Base-by-base conservation (phyloP, 2,113 vertebrate genomes). In the Paraplagusia blochii region DNA sequence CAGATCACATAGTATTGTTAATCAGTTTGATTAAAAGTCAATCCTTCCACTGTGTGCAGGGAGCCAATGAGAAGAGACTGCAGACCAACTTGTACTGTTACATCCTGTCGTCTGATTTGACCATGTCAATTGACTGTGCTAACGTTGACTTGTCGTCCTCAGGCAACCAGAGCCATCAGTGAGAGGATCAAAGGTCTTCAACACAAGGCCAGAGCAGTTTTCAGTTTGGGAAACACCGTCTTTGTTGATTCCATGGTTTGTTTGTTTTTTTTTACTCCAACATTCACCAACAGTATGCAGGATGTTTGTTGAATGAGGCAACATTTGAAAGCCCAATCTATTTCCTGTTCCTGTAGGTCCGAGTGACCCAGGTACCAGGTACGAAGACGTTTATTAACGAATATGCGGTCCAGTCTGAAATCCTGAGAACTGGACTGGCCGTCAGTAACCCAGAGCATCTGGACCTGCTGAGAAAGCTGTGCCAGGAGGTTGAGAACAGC, bases 181-280 rank as follows among this genome's bases (percentile, higher is more conserved):
- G 65, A 84, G 53, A 95, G 93, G 86, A 93, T 99, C 69, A 83
- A 68, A 83, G 90, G 94, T 57, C 89, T 92, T 70, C 40, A 80
- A 0, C 96, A 97, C 80, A 89, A 90, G 45, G 94, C 93, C 57
- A 92, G 90, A 86, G 89, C 91, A 8, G 87, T 93, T 1, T 70
- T 93, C 53, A 81, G 88, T 51, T 81, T 98, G 64, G 94, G 92
- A 72, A 93, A 89, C 62, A 95, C 92, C 0, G 39, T 92, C 67
- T 98, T 96, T 90, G 74, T 98, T 36, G 93, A 98, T 80, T 90
- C 92, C 4, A 92, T 98, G 95, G 96, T 98, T 88, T 49, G 89
- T 86, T 50, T 8, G 34, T 9, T 5, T 3, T 14, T 16, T 2
- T 35, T 10, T 16, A 57, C 34, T 46, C 13, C 40, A 18, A 29